Conservation (phyloP, 2,888 invertebrate species). For the Onthophagus sagittarius region DNA sequence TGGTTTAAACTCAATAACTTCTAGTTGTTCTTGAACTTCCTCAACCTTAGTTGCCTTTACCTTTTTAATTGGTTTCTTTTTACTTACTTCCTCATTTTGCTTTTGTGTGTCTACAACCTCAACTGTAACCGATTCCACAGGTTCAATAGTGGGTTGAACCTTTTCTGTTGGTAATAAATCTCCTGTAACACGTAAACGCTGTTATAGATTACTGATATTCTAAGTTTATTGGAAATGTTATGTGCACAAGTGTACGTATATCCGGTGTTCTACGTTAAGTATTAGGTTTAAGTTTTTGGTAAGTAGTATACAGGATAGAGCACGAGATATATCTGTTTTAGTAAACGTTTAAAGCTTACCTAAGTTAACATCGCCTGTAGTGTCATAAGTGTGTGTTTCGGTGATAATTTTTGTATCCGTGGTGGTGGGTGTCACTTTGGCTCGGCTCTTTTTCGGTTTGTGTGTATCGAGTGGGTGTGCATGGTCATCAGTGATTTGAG, state of each 20-base stretch:
- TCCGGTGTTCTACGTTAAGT: not conserved
- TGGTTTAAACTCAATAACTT: constrained; percentile 27
- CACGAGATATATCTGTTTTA: constrained; percentile 1
- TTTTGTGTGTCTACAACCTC: constrained; percentile 29
- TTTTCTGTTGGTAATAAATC: constrained; percentile 22
- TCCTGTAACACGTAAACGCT: constrained; percentile 18
- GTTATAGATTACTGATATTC: not conserved
- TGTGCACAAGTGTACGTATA: not conserved
- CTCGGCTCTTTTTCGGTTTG: constrained; percentile 21
- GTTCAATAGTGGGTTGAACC: constrained; percentile 26
- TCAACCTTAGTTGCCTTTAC: not conserved
- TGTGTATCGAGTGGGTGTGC: constrained; percentile 20
- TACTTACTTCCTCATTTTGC: not conserved
- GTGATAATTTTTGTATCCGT: constrained; percentile 22
- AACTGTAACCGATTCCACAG: constrained; percentile 27
- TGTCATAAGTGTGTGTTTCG: constrained; percentile 25
- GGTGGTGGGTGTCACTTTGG: constrained; percentile 24
- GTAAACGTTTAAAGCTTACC: constrained; percentile 16
- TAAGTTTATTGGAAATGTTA: not conserved
- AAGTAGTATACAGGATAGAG: constrained; percentile 7
- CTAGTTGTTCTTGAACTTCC: constrained; percentile 12
- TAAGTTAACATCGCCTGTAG: constrained; percentile 22
- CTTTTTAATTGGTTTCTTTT: constrained; percentile 5
- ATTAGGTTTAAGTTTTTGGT: not conserved
- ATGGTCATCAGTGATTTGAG: constrained; percentile 25